Evolutionary conservation across 92 coral and sea anemone species (phyloP).

Genomic region (Galaxea fascicularis): DNA sequence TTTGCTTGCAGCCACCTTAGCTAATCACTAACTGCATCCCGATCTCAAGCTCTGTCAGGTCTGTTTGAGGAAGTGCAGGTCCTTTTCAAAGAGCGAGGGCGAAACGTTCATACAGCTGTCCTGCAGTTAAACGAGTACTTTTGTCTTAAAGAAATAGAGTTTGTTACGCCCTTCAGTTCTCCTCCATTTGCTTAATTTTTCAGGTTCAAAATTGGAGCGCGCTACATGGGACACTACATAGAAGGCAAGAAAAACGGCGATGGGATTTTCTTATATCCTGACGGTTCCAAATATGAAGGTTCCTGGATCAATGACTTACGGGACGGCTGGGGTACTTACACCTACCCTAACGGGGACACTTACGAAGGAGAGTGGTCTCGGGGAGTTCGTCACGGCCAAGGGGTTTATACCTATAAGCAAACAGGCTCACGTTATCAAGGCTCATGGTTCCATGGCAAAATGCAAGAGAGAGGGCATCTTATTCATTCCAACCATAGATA

Average conservation of each 20-base stretch:
- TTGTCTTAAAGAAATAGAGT: too few relatives aligned
- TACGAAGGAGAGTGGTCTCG: constrained; percentile 89
- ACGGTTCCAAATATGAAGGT: constrained; percentile 89
- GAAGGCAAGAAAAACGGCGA: constrained; percentile 85
- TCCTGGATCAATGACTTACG: constrained; percentile 85
- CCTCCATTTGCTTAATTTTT: not conserved
- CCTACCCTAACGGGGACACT: constrained; percentile 81
- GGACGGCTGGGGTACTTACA: constrained; percentile 83
- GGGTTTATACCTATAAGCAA: constrained; percentile 76
- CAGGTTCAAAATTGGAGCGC: constrained; percentile 91
- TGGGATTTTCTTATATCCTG: constrained; percentile 81
- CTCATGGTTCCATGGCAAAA: constrained; percentile 83
- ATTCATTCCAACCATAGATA: constrained; percentile 82
- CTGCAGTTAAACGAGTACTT: too few relatives aligned
- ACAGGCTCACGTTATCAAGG: constrained; percentile 90
- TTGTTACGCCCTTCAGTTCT: too few relatives aligned
- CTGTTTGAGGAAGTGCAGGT: too few relatives aligned
- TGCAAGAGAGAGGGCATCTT: constrained; percentile 80
- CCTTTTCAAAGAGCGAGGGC: too few relatives aligned
- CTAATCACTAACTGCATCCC: too few relatives aligned
- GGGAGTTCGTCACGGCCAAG: constrained; percentile 85
- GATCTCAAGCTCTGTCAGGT: too few relatives aligned
- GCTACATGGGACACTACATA: constrained; percentile 76
- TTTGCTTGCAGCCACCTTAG: too few relatives aligned
- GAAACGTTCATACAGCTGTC: too few relatives aligned